Percentiles rank a stretch among this genome's conserved stretches.
Conservation (phyloP, 2,113 vertebrate species). For the Cyanocitta stelleri region DNA sequence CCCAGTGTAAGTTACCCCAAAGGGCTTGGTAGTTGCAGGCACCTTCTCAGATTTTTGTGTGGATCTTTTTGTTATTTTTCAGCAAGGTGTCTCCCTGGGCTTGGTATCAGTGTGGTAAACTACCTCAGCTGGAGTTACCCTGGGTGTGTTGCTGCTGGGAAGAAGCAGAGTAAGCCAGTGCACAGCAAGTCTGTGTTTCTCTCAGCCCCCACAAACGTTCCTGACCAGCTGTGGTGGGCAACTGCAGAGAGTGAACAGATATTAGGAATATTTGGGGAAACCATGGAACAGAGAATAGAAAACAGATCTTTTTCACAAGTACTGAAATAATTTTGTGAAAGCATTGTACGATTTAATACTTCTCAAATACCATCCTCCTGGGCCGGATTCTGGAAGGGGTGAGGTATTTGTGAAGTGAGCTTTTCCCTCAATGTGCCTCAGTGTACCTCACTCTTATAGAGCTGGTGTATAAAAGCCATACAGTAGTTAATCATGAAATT, state of each 20-base stretch:
- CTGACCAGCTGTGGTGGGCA: background rate
- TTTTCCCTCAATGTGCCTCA: background rate
- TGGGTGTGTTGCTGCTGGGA: background rate
- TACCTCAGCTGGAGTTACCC: background rate
- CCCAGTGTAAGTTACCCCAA: background rate
- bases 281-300: background rate
- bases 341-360: background rate
- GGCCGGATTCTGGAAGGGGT: background rate
- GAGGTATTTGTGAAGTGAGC: background rate
- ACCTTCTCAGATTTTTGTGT: background rate
- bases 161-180: fast-evolving
- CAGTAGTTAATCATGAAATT: background rate
- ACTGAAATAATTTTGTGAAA: background rate
- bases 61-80: background rate
- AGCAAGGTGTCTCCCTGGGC: background rate
- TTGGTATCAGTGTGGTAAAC: fast-evolving
- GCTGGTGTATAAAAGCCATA: background rate
- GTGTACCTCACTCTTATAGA: background rate
- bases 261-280: background rate
- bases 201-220: background rate
- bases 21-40: background rate
- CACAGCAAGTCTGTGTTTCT: background rate
- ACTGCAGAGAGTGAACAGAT: background rate
- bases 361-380: background rate
- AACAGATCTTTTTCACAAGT: background rate